A percentile compares a stretch with the other conserved stretches of the same genome.
Evolutionary conservation across 2,113 vertebrate species (phyloP).

Genomic region (Diphyllodes magnificus): DNA sequence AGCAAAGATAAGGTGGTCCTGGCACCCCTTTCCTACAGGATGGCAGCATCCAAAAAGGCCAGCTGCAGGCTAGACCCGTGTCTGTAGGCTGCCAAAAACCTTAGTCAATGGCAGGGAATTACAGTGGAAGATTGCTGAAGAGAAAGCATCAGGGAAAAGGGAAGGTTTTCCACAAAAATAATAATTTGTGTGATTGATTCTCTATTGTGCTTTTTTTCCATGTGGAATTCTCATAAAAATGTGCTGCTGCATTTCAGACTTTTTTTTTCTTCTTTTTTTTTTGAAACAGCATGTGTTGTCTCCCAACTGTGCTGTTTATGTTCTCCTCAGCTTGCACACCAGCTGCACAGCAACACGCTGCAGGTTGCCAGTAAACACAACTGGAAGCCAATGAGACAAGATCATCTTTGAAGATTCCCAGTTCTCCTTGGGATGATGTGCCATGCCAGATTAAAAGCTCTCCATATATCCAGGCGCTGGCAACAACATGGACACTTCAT

Average conservation of each 20-base stretch:
- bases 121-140: background rate
- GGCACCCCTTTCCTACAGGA: background rate
- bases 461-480: background rate
- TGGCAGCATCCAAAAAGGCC: background rate
- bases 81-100: background rate
- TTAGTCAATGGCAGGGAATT: background rate
- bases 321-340: conserved; percentile 5
- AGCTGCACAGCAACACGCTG: conserved; percentile 1
- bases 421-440: background rate
- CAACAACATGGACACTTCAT: background rate
- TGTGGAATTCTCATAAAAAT: background rate
- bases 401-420: background rate
- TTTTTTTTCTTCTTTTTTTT: background rate
- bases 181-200: background rate
- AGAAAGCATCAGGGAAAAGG: background rate
- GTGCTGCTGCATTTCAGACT: background rate
- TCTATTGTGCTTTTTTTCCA: background rate
- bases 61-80: background rate
- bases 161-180: background rate
- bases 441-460: background rate
- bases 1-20: background rate
- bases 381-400: conserved; percentile 7
- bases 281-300: background rate
- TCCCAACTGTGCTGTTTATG: background rate
- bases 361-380: conserved; percentile 29